Evolutionary conservation across 2,888 invertebrate genomes (phyloP).

Genomic region (Torymus aiolomorphi): DNA sequence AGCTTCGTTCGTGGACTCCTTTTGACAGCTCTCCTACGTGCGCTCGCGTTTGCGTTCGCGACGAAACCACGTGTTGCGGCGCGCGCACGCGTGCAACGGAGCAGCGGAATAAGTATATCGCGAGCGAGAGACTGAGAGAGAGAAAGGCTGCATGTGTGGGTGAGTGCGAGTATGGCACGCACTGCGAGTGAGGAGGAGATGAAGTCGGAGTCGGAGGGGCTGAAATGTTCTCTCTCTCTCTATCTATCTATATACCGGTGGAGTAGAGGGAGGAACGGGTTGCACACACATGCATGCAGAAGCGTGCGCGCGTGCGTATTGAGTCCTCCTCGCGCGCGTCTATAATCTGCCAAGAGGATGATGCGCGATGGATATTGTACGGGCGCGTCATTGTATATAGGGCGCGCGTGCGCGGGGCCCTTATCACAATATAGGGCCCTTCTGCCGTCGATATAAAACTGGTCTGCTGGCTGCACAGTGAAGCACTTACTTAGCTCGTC

Average conservation of each 20-base stretch:
- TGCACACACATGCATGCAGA: too few relatives aligned
- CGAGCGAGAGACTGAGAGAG: background rate
- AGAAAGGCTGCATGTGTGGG: background rate
- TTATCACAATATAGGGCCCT: too few relatives aligned
- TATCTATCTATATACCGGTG: background rate
- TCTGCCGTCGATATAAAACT: too few relatives aligned
- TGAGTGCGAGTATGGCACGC: background rate
- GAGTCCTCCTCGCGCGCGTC: too few relatives aligned
- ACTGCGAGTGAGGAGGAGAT: background rate
- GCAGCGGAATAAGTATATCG: background rate
- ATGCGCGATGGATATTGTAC: too few relatives aligned
- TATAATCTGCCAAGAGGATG: too few relatives aligned
- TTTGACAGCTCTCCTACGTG: conserved; percentile 46
- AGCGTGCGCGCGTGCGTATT: too few relatives aligned
- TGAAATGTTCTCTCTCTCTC: conserved; percentile 7
- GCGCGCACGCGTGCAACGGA: conserved; percentile 39
- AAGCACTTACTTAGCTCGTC: conserved; percentile 72
- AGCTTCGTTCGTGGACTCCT: background rate
- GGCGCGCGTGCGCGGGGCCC: too few relatives aligned
- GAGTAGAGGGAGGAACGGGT: too few relatives aligned
- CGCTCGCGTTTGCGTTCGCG: background rate
- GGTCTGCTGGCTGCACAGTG: background rate
- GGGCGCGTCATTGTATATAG: too few relatives aligned
- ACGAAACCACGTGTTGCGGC: conserved; percentile 56
- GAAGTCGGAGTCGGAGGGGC: background rate